Base-by-base conservation (phyloP, 2,113 vertebrate species). In the Ophthalmolycus amberensis region DNA sequence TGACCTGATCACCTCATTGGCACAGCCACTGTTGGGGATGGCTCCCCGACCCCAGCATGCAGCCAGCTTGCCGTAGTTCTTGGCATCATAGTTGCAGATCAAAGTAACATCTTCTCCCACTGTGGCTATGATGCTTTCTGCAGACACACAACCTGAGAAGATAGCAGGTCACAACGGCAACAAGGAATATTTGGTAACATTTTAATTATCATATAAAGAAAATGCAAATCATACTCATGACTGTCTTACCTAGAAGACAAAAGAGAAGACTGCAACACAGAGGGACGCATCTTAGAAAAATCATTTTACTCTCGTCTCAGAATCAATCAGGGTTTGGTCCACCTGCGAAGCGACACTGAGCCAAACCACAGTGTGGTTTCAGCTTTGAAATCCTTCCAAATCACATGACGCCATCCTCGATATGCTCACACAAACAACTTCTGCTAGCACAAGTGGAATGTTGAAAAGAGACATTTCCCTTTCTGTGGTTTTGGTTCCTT, bases 401-500 rank as follows among this genome's bases (percentile, higher is more conserved):
- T 94, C 90, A 91, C 90, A 92, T 91, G 93, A 91, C 14, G 27
- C 25, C 18, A 62, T 69, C 79, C 78, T 79, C 72, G 75, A 88
- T 79, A 50, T 80, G 88, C 85, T 79, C 83, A 80, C 88, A 92
- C 77, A 86, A 83, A 89, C 88, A 91, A 91, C 52, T 93, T 91
- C 62, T 90, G 79, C 73, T 22, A 6, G 60, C 32, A 83, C 77
- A 90, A 82, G 82, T 79, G 84, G 83, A 86, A 88, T 90, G 77
- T 44, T 34, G 67, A 89, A 88, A 81, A 62, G 60, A 40, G 22
- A 76, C 22, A 46, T 89, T 94, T 93, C 92, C 92, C 82, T 90
- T 32, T 91, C 62, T 89, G 87, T 9, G 89, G 89, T 94, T 94
- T 94, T 94, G 74, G 92, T 94, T 94, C 93, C 93, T 86, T 77